Base-by-base conservation (phyloP, 2,113 vertebrate species). In the Rhineura floridana region DNA sequence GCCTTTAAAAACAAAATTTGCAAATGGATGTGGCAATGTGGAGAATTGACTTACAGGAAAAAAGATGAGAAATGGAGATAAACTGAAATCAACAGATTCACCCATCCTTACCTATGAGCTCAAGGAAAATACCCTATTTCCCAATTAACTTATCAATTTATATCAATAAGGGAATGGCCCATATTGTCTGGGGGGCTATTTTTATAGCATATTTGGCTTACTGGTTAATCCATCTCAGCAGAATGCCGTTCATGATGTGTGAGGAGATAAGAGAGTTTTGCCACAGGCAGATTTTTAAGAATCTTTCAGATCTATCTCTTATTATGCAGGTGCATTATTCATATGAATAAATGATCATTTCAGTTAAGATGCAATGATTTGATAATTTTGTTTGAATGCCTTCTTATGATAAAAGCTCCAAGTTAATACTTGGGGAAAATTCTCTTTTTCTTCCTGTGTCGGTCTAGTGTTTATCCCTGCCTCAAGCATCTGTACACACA, bases 251-350 rank as follows among this genome's bases (percentile, higher is more conserved):
- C 46, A 44, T 23, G 84, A 63, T 76, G 42, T 33, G 11, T 77
- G 12, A 62, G 77, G 50, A 55, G 81, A 65, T 65, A 33, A 55
- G 78, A 72, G n/a, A 10, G 3, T 46, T 13, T 23, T 85, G 55
- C 30, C 72, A 46, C 6, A 84, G 67, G 48, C 69, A 36, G 55
- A 48, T 77, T 85, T 42, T 76, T n/a, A 21, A 46, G 28, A n/a
- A 85, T 50, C 42, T n/a, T 76, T 63, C 28, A 13, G 15, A 46
- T 76, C 10, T 30, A n/a, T 76, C 39, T 65, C 84, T 85, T 39
- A 25, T 63, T 62, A 62, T 63, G 33, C 72, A 62, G 70, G 46
- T 77, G 72, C 59, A 77, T 85, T 85, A 76, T 77, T 85, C 72
- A 63, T 77, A 21, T 46, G 72, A 63, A 77, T 75, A 76, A 85